phyloP scores from a whole-genome alignment of 2,113 vertebrate species.

The Odocoileus hemionus region DNA sequence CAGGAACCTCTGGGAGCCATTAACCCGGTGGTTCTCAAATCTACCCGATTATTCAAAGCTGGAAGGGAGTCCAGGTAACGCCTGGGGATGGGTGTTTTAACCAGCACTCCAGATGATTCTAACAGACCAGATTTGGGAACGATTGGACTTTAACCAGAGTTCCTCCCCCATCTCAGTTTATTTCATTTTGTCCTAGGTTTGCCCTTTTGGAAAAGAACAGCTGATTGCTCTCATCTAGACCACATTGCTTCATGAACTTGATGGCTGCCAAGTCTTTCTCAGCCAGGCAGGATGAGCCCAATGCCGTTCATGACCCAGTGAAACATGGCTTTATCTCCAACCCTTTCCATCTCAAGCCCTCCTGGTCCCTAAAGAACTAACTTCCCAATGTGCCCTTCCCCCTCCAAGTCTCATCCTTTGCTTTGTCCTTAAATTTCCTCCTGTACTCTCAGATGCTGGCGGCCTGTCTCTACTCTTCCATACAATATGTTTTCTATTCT shows the following conservation, averaged over 20 bases:
- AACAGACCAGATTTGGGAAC: neutral
- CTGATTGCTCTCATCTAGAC: neutral
- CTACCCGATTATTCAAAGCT: fast-evolving
- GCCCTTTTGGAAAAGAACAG: slow-evolving; percentile 10
- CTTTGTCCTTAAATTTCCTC: neutral
- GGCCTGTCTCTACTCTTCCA: neutral
- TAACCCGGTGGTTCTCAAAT: neutral
- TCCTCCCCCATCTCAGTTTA: neutral
- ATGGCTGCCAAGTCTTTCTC: neutral
- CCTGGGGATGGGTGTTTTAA: neutral
- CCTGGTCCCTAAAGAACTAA: neutral
- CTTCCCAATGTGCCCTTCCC: neutral
- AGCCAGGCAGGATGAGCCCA: neutral
- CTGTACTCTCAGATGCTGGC: neutral
- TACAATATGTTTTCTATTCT: neutral
- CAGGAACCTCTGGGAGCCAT: neutral
- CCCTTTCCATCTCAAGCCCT: neutral
- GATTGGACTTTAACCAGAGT: neutral
- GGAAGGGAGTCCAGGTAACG: too few relatives aligned
- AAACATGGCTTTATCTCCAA: neutral
- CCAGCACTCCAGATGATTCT: neutral
- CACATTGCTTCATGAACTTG: neutral
- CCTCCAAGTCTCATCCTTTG: neutral
- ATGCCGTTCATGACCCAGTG: fast-evolving
- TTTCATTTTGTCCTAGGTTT: slow-evolving; percentile 16